Conservation (phyloP, 2,888 invertebrate genomes). For the Laothoe populi region DNA sequence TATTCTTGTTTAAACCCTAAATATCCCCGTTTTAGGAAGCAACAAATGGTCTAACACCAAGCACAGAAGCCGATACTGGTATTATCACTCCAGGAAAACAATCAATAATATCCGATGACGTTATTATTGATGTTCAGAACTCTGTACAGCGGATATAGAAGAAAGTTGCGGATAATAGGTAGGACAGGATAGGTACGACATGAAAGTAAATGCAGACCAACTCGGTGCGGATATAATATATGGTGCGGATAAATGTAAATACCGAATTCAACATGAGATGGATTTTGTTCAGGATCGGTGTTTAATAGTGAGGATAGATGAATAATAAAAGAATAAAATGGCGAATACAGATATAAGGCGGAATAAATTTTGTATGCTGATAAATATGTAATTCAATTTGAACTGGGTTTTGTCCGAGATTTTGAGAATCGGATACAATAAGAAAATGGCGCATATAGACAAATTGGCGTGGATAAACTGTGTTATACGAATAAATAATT, state of each 20-base stretch:
- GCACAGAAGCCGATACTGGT: constrained; percentile 73
- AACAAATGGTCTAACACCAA: constrained; percentile 77
- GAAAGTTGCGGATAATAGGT: background rate
- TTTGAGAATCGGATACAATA: no score
- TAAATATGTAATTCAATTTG: no score
- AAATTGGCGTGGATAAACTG: no score
- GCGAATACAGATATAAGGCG: background rate
- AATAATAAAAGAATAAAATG: no score
- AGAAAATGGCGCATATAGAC: no score
- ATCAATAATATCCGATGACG: constrained; percentile 81
- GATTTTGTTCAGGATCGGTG: background rate
- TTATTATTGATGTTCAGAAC: constrained; percentile 84
- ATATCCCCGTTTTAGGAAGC: constrained; percentile 46
- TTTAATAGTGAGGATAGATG: no score
- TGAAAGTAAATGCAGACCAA: background rate
- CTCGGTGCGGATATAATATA: background rate
- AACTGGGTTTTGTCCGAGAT: no score
- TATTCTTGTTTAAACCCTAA: background rate
- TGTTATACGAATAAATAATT: no score
- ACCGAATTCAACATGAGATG: background rate
- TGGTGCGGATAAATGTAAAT: background rate
- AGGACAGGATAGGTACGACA: background rate
- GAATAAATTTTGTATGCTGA: background rate
- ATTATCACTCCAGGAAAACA: constrained; percentile 73
- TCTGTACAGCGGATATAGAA: constrained; percentile 7